phyloP scores from a whole-genome alignment of 2,113 vertebrate genomes.

The Accipiter cooperii region DNA sequence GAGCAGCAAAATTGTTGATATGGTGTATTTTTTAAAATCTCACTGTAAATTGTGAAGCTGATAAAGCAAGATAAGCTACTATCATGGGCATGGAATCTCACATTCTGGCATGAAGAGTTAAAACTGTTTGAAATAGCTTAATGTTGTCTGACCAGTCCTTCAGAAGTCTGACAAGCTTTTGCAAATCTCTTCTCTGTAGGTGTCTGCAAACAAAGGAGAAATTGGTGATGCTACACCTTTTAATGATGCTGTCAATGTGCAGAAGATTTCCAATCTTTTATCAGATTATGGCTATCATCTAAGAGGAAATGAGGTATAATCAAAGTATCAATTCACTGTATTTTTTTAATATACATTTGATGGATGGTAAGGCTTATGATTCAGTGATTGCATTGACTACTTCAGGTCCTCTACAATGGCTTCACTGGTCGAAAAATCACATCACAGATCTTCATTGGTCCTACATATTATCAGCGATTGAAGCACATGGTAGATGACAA shows the following conservation, averaged over 20 bases:
- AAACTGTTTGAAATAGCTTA: not conserved
- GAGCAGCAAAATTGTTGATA: not conserved
- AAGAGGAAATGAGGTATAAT: constrained; percentile 92
- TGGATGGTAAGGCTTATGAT: not conserved
- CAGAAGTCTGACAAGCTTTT: not conserved
- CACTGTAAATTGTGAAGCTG: not conserved
- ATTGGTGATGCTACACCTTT: constrained; percentile 98
- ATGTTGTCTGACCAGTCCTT: not conserved
- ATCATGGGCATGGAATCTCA: not conserved
- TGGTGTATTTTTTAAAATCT: not conserved
- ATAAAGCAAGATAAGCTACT: not conserved
- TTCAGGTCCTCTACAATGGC: constrained; percentile 93
- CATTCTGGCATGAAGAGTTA: not conserved
- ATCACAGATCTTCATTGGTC: constrained; percentile 97
- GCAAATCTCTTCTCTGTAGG: constrained; percentile 67
- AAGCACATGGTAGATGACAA: constrained; percentile 99
- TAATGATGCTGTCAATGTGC: constrained; percentile 96
- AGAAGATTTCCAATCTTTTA: constrained; percentile 96
- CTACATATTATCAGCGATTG: constrained; percentile 94
- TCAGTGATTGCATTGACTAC: not conserved
- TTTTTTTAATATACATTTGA: not conserved
- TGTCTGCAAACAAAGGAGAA: constrained; percentile 98
- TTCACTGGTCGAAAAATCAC: constrained; percentile 98
- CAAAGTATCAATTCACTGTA: not conserved
- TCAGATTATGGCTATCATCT: constrained; percentile 97